phyloP scores from a whole-genome alignment of 2,113 vertebrate genomes.

The Thinocorus orbignyianus region DNA sequence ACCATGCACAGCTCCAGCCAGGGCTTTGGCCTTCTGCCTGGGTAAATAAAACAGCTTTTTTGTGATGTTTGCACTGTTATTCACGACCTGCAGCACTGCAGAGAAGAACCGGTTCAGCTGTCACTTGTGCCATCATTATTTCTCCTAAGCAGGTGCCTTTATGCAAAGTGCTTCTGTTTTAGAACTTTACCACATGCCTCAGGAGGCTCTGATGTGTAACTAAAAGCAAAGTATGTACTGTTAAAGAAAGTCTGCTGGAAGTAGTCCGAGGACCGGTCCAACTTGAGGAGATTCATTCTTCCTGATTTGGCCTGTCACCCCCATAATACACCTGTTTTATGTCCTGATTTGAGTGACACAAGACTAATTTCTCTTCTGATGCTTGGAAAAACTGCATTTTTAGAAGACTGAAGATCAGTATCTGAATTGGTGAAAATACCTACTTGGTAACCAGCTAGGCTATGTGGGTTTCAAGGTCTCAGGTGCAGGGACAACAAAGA shows the following conservation, averaged over 20 bases:
- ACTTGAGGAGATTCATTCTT: background rate
- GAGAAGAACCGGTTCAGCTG: background rate
- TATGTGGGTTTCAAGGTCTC: background rate
- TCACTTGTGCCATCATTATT: background rate
- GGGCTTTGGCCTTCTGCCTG: background rate
- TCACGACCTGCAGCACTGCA: background rate
- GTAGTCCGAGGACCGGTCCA: background rate
- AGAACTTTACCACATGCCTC: background rate
- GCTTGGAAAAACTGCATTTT: background rate
- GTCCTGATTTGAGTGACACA: background rate
- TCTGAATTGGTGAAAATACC: background rate
- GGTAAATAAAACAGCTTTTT: background rate
- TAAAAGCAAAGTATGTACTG: background rate
- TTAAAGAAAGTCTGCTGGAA: background rate
- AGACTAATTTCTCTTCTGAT: background rate
- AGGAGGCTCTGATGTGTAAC: background rate
- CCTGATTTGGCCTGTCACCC: background rate
- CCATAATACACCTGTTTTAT: background rate
- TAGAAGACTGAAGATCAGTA: background rate
- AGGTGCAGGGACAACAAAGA: background rate
- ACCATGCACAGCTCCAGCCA: background rate
- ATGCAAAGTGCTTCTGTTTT: background rate
- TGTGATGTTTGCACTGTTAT: background rate
- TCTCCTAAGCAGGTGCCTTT: background rate
- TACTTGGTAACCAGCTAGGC: background rate